A percentile compares a stretch with the other conserved stretches of the same genome.
phyloP scores from a whole-genome alignment of 1,140 invertebrate genomes.

The Calosoma granatense region DNA sequence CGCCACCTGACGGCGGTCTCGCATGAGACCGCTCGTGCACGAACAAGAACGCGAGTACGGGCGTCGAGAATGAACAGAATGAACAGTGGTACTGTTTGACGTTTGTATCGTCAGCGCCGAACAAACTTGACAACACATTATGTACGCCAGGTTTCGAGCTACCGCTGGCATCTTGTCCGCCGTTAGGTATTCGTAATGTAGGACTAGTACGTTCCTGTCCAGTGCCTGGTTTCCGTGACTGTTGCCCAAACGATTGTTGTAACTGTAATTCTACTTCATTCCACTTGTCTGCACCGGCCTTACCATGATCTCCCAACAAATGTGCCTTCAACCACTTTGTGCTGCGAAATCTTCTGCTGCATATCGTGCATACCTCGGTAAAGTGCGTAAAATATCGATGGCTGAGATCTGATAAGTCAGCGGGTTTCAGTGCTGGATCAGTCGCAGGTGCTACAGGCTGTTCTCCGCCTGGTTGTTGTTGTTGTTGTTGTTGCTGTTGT shows the following conservation, averaged over 20 bases:
- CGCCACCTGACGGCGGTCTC: constrained; percentile 23
- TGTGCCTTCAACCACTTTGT: constrained; percentile 85
- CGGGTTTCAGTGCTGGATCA: constrained; percentile 42
- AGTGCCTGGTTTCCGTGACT: constrained; percentile 10
- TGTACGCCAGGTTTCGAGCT: constrained; percentile 35
- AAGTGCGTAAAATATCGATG: constrained; percentile 58
- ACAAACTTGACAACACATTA: constrained; percentile 47
- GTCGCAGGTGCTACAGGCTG: constrained; percentile 8
- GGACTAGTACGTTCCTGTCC: constrained; percentile 35
- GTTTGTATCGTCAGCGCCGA: constrained; percentile 42
- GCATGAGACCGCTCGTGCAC: constrained; percentile 79
- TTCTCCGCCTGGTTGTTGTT: constrained; percentile 22
- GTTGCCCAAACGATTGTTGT: constrained; percentile 24
- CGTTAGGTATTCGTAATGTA: constrained; percentile 51
- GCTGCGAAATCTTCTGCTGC: constrained; percentile 77
- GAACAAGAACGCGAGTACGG: constrained; percentile 78
- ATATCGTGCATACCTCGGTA: constrained; percentile 76
- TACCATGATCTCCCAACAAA: constrained; percentile 75
- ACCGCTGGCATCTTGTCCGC: constrained; percentile 33
- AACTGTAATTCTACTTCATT: constrained; percentile 47
- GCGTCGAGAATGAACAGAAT: constrained; percentile 80
- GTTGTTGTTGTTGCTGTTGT: constrained; percentile 23
- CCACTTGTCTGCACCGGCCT: constrained; percentile 60
- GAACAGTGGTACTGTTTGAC: constrained; percentile 76
- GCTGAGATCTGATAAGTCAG: constrained; percentile 43